Conservation (phyloP, 2,797 vertebrate species). For the Lates japonicus region DNA sequence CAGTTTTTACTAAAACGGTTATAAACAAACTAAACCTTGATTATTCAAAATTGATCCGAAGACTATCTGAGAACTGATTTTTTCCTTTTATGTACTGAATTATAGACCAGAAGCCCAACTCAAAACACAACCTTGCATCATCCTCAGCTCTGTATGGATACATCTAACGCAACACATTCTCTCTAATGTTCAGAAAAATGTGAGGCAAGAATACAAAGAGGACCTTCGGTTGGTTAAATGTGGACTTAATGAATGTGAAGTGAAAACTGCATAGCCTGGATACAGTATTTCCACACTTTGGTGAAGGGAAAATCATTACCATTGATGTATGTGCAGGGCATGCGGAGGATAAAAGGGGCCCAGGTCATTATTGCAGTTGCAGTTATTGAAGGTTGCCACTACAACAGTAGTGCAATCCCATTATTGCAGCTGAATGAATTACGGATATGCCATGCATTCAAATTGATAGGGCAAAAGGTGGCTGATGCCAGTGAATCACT, state of each 20-base stretch:
- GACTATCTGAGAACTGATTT: not conserved
- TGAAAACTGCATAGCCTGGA: conserved; percentile 22
- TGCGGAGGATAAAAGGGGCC: conserved; percentile 62
- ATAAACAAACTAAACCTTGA: not conserved
- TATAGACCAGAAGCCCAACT: not conserved
- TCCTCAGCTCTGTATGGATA: not conserved
- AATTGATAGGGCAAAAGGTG: conserved; percentile 80
- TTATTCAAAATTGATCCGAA: not conserved
- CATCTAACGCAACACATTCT: conserved; percentile 4
- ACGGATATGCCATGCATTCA: conserved; percentile 72
- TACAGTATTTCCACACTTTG: conserved; percentile 49
- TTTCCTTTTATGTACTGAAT: not conserved
- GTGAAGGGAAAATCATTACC: conserved; percentile 69
- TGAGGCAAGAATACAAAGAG: conserved; percentile 31
- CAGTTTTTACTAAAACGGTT: too few relatives aligned
- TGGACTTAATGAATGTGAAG: conserved; percentile 52
- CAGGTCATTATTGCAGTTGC: conserved; percentile 70
- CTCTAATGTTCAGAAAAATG: conserved; percentile 22
- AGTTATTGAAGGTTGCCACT: conserved; percentile 76
- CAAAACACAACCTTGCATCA: not conserved
- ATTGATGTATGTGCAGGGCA: conserved; percentile 58
- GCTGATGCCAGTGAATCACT: conserved; percentile 72
- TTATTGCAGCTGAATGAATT: conserved; percentile 76
- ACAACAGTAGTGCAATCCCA: conserved; percentile 73
- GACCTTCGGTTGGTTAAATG: conserved; percentile 14